Evolutionary conservation across 2,113 vertebrate genomes (phyloP).

Genomic region (Xenopus laevis): DNA sequence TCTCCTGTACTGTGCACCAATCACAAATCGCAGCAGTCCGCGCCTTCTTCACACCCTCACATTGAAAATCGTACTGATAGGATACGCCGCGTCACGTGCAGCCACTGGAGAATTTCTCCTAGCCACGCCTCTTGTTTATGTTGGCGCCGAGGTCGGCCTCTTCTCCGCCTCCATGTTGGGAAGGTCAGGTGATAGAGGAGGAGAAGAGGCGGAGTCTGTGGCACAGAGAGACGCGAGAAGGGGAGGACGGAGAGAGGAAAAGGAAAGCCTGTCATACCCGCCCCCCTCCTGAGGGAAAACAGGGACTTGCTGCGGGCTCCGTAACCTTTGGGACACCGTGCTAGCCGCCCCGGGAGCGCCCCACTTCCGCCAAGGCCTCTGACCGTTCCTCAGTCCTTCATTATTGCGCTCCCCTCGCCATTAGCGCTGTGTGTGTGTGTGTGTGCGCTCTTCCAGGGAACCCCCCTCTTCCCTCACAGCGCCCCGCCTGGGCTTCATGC

Average conservation of each 20-base stretch:
- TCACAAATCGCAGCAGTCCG: not conserved
- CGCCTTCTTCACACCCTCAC: not conserved
- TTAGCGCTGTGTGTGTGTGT: not conserved
- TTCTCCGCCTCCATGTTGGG: constrained; percentile 44
- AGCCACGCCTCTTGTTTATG: constrained; percentile 53
- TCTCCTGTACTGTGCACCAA: not conserved
- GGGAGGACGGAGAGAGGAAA: not conserved
- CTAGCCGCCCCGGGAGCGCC: not conserved
- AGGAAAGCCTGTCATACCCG: constrained; percentile 12
- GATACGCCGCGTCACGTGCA: too few relatives aligned
- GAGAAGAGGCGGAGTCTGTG: constrained; percentile 6
- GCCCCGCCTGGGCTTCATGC: constrained; percentile 38
- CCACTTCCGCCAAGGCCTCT: not conserved
- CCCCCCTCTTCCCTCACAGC: constrained; percentile 30
- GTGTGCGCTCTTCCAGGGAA: not conserved
- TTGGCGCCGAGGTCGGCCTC: constrained; percentile 31
- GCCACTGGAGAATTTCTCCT: not conserved
- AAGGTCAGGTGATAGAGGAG: constrained; percentile 34
- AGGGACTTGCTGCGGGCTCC: constrained; percentile 16
- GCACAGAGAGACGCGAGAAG: not conserved
- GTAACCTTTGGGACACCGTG: not conserved
- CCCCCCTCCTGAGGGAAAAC: constrained; percentile 36
- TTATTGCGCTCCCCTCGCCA: not conserved
- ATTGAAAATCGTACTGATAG: too few relatives aligned
- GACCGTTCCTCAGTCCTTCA: not conserved